Conservation (phyloP, 2,113 vertebrate genomes). For the Erythrolamprus reginae region DNA sequence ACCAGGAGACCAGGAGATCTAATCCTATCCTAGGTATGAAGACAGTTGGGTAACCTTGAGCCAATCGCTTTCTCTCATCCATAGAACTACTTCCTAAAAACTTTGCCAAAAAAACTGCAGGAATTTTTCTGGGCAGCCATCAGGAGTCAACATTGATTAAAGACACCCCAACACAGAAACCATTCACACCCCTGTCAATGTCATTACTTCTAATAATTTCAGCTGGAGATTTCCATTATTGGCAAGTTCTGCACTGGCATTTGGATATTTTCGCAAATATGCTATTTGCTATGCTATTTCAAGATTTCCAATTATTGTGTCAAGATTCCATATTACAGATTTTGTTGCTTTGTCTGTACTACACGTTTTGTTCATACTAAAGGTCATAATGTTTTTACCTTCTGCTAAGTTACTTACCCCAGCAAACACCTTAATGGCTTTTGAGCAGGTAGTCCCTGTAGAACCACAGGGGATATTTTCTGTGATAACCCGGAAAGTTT, state of each 20-base stretch:
- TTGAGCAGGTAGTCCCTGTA: slow-evolving; percentile 89
- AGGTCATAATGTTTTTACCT: not conserved
- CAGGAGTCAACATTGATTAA: not conserved
- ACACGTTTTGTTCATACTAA: not conserved
- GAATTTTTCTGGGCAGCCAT: not conserved
- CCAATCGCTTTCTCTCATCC: not conserved
- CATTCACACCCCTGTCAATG: not conserved
- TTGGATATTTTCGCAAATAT: not conserved
- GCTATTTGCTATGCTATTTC: not conserved
- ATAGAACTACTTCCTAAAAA: not conserved
- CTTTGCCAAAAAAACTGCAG: not conserved
- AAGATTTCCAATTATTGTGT: not conserved
- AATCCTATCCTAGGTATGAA: not conserved
- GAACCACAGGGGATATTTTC: slow-evolving; percentile 91
- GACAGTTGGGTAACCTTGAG: not conserved
- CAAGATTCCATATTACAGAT: not conserved
- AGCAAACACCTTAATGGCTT: slow-evolving; percentile 86
- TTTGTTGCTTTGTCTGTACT: not conserved
- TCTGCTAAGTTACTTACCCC: slow-evolving; percentile 67
- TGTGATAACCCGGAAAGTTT: slow-evolving; percentile 82
- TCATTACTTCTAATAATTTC: not conserved
- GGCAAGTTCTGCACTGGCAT: not conserved
- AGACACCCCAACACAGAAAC: not conserved
- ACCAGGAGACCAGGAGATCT: not conserved
- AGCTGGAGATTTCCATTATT: not conserved